Evolutionary conservation across 2,888 invertebrate species (phyloP).

Genomic region (Aporophyla nigra): DNA sequence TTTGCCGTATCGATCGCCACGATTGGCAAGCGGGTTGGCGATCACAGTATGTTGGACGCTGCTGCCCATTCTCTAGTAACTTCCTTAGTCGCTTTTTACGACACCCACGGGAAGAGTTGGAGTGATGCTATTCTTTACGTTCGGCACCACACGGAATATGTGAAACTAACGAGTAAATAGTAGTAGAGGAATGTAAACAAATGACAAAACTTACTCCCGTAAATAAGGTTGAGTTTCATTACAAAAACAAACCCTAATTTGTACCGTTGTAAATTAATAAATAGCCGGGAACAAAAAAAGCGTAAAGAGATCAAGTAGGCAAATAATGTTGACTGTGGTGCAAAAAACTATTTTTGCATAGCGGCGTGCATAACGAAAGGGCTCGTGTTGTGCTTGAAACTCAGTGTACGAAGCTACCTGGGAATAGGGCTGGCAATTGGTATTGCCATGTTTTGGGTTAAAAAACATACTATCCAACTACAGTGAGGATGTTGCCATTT

Average conservation of each 20-base stretch:
- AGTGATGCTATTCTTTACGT: no score
- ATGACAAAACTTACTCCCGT: background rate
- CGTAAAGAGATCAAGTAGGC: constrained; percentile 63
- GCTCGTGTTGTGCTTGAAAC: constrained; percentile 77
- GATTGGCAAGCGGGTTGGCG: no score
- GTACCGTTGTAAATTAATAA: constrained; percentile 50
- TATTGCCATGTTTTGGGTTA: background rate
- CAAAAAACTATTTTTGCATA: constrained; percentile 70
- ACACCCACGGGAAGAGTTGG: no score
- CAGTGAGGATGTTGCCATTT: background rate
- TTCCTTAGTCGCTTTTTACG: no score
- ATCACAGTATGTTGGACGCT: no score
- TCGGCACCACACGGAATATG: no score
- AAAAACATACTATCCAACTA: background rate
- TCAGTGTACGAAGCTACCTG: constrained; percentile 68
- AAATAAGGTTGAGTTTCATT: constrained; percentile 27
- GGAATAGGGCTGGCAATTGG: constrained; percentile 63
- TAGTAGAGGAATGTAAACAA: background rate
- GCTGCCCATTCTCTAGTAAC: no score
- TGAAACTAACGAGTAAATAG: background rate
- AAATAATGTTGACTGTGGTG: constrained; percentile 67
- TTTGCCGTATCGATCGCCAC: no score
- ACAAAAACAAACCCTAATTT: constrained; percentile 47
- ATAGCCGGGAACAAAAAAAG: constrained; percentile 52
- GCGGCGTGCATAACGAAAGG: constrained; percentile 81